Evolutionary conservation across 2,888 invertebrate species (phyloP).

Genomic region (Pammene fasciana): DNA sequence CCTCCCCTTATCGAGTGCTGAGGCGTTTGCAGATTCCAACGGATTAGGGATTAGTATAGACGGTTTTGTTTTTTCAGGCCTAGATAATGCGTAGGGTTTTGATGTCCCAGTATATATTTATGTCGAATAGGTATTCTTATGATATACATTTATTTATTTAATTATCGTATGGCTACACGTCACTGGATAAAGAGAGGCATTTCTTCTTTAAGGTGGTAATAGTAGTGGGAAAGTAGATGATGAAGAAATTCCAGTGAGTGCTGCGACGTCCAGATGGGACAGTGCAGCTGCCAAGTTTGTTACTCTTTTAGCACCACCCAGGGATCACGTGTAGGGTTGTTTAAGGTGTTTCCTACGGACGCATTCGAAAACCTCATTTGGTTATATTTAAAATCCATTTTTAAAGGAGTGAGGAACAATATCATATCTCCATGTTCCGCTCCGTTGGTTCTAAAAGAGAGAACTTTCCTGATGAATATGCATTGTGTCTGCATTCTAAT

Average conservation of each 20-base stretch:
- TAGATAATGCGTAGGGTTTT: background rate
- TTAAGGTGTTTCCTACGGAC: no score
- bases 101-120: background rate
- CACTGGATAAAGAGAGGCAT: no score
- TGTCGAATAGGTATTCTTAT: no score
- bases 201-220: no score
- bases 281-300: no score
- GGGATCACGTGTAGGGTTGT: no score
- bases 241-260: no score
- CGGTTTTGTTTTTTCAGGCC: background rate
- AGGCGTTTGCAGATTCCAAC: constrained; percentile 12
- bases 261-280: no score
- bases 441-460: constrained; percentile 1
- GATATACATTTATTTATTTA: no score
- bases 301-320: no score
- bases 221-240: no score
- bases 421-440: constrained; percentile 7
- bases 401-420: background rate
- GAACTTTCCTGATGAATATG: constrained; percentile 18
- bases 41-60: constrained; percentile 18
- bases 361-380: background rate
- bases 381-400: background rate
- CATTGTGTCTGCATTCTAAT: constrained; percentile 13
- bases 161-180: no score
- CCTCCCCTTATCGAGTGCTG: background rate